Base-by-base conservation (phyloP, 2,113 vertebrate genomes). In the Nestor notabilis region DNA sequence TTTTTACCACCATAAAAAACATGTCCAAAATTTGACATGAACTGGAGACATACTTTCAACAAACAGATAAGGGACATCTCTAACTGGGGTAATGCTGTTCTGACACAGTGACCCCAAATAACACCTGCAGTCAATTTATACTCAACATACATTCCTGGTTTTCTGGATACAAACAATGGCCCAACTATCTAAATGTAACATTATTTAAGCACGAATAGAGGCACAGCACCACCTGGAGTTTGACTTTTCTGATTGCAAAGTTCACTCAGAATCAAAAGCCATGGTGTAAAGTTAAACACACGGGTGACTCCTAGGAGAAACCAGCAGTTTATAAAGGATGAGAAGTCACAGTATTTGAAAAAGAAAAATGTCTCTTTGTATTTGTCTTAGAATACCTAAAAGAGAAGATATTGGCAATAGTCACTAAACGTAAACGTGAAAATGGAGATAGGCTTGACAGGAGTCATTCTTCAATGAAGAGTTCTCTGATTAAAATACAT, bases 191-290 rank as follows among this genome's bases (percentile, higher is more conserved):
- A 56, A 64, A 89, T 5, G 29, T 24, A 74, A 53, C 23, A 12
- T 18, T 3, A 43, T 33, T 52, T 16, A 74, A 75, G 60, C 81
- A 94, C 13, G 53, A 74, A 75, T 21, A 87, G 90, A 87, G 70
- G 75, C 91, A 98, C 89, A 97, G 97, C 90, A 78, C 98, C 98
- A 97, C 83, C 98, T 97, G 92, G 95, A 95, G 98, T 87, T 83
- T 33, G 50, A 90, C 76, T 31, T 19, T 49, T 14, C 81, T 12
- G 31, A 94, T 3, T 97, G 92, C 97, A 95, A 41, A 43, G 35
- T 17, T 35, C 7, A 7, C 47, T 14, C 37, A 19, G 66, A 74
- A 50, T 15, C 56, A 44, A 11, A 68, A 14, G 8, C 29, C 17
- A 23, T 6, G 6, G 7, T 33, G 50, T 33, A 60, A 61, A 46